Evolutionary conservation across 2,888 invertebrate species (phyloP).

Genomic region (Epinotia brunnichana): DNA sequence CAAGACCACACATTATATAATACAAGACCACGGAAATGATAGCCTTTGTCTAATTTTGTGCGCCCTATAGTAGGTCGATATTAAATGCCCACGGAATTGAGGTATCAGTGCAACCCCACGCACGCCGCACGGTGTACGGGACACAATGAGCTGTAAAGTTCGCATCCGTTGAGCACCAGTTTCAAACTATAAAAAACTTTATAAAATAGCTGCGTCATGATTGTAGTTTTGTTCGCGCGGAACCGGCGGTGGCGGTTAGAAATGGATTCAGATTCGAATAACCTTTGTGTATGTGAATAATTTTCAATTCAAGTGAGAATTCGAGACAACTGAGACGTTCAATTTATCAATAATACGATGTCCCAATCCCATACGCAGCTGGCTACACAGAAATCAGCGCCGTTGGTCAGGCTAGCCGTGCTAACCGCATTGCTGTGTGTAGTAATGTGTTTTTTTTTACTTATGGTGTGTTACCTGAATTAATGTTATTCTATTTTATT

Average conservation of each 20-base stretch:
- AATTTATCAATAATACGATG: too few species aligned
- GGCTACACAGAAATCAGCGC: too few species aligned
- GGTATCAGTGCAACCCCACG: conserved; percentile 4
- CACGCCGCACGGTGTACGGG: background rate
- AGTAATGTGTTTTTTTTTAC: too few species aligned
- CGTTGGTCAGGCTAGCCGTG: too few species aligned
- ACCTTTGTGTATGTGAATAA: background rate
- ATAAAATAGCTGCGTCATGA: conserved; percentile 19
- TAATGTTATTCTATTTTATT: too few species aligned
- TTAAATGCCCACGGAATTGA: background rate
- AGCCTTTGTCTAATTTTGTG: background rate
- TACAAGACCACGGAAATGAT: background rate
- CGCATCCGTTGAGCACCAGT: conserved; percentile 28
- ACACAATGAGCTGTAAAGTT: conserved; percentile 17
- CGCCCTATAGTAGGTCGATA: background rate
- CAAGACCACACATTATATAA: too few species aligned
- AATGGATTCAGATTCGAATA: conserved; percentile 6
- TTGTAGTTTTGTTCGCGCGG: conserved; percentile 27
- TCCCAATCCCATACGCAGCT: too few species aligned
- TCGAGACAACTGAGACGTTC: too few species aligned
- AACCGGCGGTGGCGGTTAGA: background rate
- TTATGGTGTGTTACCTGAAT: too few species aligned
- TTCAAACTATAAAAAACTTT: conserved; percentile 16
- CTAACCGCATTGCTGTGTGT: too few species aligned
- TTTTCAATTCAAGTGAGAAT: too few species aligned